Conservation (phyloP, 2,797 vertebrate genomes). For the Glossophaga mutica region DNA sequence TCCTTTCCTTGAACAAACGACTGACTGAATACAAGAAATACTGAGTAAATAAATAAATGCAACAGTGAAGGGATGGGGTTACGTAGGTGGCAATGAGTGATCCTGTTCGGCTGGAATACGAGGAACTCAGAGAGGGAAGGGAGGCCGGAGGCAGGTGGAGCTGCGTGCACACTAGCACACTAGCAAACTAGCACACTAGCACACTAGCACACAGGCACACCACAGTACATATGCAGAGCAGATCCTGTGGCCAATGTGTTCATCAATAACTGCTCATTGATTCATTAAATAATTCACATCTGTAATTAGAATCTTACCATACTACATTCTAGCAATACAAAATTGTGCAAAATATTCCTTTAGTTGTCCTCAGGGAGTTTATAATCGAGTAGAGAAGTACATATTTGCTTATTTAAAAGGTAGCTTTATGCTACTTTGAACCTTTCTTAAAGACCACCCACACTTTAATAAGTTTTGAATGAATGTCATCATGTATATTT, state of each 20-base stretch:
- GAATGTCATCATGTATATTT: background rate
- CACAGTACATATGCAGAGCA: too few relatives aligned
- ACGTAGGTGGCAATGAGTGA: background rate
- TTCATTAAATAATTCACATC: background rate
- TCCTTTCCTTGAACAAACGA: background rate
- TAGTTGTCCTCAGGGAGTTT: background rate
- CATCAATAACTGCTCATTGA: background rate
- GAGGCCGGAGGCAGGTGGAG: background rate
- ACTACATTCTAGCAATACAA: background rate
- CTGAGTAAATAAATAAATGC: background rate
- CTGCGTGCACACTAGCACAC: background rate
- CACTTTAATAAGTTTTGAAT: background rate
- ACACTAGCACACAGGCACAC: background rate
- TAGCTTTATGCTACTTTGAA: background rate
- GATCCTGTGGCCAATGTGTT: background rate
- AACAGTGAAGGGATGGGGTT: background rate
- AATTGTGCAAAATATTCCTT: background rate
- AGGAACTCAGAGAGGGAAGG: background rate
- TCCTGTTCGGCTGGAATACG: background rate
- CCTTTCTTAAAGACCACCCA: background rate
- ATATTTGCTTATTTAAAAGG: background rate
- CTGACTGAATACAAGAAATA: background rate
- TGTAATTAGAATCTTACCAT: background rate
- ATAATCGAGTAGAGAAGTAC: background rate
- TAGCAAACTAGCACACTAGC: background rate